Percentiles rank a stretch among this genome's conserved stretches.
phyloP scores from a whole-genome alignment of 1,140 invertebrate genomes.

The Bombus pascuorum region DNA sequence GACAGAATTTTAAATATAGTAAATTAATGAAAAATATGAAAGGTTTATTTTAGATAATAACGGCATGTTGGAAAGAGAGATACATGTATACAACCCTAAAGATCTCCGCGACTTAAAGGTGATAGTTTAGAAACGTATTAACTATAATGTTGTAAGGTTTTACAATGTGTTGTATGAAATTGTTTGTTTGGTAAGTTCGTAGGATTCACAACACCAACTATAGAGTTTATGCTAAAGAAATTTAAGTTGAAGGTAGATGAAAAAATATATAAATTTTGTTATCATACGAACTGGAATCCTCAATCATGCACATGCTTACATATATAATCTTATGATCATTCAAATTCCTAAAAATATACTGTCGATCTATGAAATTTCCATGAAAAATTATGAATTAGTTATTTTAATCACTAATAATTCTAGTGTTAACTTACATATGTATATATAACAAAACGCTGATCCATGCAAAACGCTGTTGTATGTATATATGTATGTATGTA shows the following conservation, averaged over 20 bases:
- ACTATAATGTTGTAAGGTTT: background rate
- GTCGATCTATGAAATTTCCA: background rate
- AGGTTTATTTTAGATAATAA: conserved; percentile 5
- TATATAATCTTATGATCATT: background rate
- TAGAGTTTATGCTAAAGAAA: background rate
- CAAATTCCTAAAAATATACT: background rate
- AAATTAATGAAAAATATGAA: background rate
- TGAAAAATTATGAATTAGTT: background rate
- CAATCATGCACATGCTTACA: background rate
- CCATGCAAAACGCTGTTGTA: background rate
- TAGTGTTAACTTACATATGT: background rate
- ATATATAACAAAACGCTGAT: background rate
- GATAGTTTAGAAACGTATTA: conserved; percentile 66
- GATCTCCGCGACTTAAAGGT: conserved; percentile 76
- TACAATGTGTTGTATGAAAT: background rate
- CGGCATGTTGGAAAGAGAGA: conserved; percentile 25
- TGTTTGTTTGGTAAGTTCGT: background rate
- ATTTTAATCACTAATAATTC: background rate
- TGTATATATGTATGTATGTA: background rate
- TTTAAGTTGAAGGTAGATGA: too few species aligned
- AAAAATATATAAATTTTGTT: background rate
- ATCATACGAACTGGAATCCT: background rate
- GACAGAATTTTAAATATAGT: background rate
- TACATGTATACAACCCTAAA: conserved; percentile 46
- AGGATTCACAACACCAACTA: background rate